phyloP scores from a whole-genome alignment of 2,888 invertebrate genomes.

The Ichneumon xanthorius region DNA sequence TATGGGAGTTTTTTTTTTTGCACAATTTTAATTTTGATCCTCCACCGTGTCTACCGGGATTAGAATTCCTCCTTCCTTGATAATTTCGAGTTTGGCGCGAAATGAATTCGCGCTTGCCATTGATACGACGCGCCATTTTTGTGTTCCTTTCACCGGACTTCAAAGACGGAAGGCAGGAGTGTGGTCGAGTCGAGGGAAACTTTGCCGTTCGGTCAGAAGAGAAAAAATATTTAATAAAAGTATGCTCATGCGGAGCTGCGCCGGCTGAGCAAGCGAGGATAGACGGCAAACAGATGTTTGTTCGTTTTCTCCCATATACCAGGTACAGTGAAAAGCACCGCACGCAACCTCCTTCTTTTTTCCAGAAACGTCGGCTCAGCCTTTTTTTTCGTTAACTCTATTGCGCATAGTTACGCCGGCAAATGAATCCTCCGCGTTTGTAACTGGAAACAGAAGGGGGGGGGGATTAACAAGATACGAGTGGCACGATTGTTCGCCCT shows the following conservation, averaged over 20 bases:
- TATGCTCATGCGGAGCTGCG: constrained; percentile 4
- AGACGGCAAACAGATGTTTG: constrained; percentile 8
- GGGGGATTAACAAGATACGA: constrained; percentile 29
- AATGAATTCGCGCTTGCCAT: not conserved
- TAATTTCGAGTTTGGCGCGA: not conserved
- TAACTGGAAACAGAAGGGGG: constrained; percentile 12
- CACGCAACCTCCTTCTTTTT: not conserved
- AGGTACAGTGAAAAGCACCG: not conserved
- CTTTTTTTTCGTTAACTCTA: constrained; percentile 59
- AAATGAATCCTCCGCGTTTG: constrained; percentile 35
- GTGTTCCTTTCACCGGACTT: not conserved
- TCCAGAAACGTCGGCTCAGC: not conserved
- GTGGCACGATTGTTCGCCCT: not conserved
- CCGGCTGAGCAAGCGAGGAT: not conserved
- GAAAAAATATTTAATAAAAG: constrained; percentile 14
- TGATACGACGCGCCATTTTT: constrained; percentile 1
- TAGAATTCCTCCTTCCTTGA: not conserved
- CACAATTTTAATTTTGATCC: not conserved
- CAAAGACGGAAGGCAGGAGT: not conserved
- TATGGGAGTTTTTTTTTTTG: not conserved
- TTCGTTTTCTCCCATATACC: constrained; percentile 5
- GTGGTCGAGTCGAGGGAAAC: constrained; percentile 10
- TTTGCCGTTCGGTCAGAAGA: not conserved
- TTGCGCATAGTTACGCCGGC: constrained; percentile 25
- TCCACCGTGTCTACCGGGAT: not conserved